Conservation (phyloP, 2,888 invertebrate genomes). For the Melanotus villosus region DNA sequence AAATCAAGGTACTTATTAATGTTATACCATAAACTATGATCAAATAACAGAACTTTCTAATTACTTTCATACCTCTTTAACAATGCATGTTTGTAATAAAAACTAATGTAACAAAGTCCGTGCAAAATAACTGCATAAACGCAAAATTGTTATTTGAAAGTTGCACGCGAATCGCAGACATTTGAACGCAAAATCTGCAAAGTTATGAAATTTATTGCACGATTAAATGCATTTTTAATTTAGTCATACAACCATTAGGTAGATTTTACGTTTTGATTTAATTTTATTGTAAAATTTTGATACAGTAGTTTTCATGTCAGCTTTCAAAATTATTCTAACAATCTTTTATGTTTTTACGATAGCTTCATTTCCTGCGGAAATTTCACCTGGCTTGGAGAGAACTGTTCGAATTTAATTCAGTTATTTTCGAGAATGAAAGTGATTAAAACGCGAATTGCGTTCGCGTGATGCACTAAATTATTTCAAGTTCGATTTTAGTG, state of each 20-base stretch:
- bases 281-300: no score
- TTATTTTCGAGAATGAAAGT: constrained; percentile 50
- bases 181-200: constrained; percentile 20
- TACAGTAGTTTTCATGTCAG: not conserved
- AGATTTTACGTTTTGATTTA: no score
- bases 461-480: constrained; percentile 52
- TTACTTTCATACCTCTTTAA: constrained; percentile 29
- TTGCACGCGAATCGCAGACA: constrained; percentile 55
- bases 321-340: not conserved
- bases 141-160: constrained; percentile 58
- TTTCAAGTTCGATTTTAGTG: constrained; percentile 53
- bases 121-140: constrained; percentile 57
- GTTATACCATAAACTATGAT: constrained; percentile 20
- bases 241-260: no score
- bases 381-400: constrained; percentile 15
- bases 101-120: constrained; percentile 42
- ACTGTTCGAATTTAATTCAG: not conserved
- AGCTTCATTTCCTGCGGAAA: constrained; percentile 40
- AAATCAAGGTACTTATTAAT: constrained; percentile 66
- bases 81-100: constrained; percentile 37
- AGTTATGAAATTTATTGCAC: constrained; percentile 16
- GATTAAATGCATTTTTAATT: constrained; percentile 2
- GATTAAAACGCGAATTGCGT: constrained; percentile 48
- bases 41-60: constrained; percentile 12
- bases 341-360: no score